Evolutionary conservation across 2,888 invertebrate genomes (phyloP).

Genomic region (Aphelenchoides bicaudatus): DNA sequence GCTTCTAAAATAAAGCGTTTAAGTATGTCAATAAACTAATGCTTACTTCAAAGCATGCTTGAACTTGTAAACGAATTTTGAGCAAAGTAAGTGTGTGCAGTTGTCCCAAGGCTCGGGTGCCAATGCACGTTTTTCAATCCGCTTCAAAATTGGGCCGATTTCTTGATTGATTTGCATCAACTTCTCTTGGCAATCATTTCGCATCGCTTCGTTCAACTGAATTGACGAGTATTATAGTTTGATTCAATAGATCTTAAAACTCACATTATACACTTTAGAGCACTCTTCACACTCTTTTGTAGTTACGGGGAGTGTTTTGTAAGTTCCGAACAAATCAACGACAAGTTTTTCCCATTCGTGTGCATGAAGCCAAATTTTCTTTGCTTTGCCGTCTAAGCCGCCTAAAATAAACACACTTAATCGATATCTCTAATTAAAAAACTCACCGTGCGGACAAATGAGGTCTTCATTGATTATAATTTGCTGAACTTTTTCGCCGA

Average conservation of each 20-base stretch:
- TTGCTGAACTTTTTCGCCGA: slow-evolving; percentile 21
- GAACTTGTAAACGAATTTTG: slow-evolving; percentile 25
- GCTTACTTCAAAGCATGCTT: slow-evolving; percentile 18
- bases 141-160: slow-evolving; percentile 12
- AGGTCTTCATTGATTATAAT: slow-evolving; percentile 31
- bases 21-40: slow-evolving; percentile 1
- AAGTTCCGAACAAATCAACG: slow-evolving; percentile 28
- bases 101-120: background rate
- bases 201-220: background rate
- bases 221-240: background rate
- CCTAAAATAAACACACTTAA: slow-evolving; percentile 23
- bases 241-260: slow-evolving; percentile 1
- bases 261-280: slow-evolving; percentile 25
- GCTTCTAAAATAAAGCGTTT: slow-evolving; percentile 23
- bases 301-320: slow-evolving; percentile 11
- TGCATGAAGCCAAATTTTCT: slow-evolving; percentile 28
- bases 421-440: background rate
- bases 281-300: slow-evolving; percentile 30
- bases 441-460: slow-evolving; percentile 27
- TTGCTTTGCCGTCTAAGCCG: slow-evolving; percentile 21
- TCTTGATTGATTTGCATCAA: slow-evolving; percentile 25
- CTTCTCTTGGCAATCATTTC: slow-evolving; percentile 10
- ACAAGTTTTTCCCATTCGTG: slow-evolving; percentile 47
- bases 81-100: slow-evolving; percentile 24
- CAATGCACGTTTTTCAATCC: slow-evolving; percentile 22